Conservation (phyloP, 2,888 invertebrate genomes). For the Diogma glabrata region DNA sequence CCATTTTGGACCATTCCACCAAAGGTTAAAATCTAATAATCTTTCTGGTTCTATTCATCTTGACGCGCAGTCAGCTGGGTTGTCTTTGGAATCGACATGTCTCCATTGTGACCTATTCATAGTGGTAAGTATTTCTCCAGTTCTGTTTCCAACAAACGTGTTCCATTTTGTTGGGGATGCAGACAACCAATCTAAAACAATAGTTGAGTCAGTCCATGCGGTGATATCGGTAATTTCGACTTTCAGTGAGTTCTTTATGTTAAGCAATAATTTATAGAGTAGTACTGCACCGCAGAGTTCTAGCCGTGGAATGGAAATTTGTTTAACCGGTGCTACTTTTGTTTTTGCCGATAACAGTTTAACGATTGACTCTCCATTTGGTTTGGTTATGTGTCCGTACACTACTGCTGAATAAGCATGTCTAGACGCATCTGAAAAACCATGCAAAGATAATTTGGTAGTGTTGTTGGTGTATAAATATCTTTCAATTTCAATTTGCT, state of each 20-base stretch:
- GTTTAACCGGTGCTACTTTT: neutral
- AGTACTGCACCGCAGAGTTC: neutral
- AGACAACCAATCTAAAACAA: neutral
- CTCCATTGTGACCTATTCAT: neutral
- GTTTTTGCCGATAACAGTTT: neutral
- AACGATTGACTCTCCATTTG: neutral
- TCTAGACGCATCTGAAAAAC: neutral
- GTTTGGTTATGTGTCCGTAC: too few relatives aligned
- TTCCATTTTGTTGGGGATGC: neutral
- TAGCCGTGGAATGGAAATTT: neutral
- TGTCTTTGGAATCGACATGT: neutral
- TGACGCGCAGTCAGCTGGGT: neutral
- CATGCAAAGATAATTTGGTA: neutral
- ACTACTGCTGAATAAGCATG: neutral
- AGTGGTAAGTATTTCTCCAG: neutral
- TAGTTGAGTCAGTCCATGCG: neutral
- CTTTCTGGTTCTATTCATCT: neutral
- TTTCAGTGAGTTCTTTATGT: neutral
- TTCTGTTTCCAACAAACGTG: neutral
- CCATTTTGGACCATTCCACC: neutral
- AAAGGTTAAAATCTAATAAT: neutral
- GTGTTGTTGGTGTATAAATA: neutral
- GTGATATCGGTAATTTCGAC: neutral
- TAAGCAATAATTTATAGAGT: neutral
- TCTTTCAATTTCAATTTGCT: neutral